Evolutionary conservation across 2,888 invertebrate species (phyloP).

Genomic region (Eumerus sabulonum): DNA sequence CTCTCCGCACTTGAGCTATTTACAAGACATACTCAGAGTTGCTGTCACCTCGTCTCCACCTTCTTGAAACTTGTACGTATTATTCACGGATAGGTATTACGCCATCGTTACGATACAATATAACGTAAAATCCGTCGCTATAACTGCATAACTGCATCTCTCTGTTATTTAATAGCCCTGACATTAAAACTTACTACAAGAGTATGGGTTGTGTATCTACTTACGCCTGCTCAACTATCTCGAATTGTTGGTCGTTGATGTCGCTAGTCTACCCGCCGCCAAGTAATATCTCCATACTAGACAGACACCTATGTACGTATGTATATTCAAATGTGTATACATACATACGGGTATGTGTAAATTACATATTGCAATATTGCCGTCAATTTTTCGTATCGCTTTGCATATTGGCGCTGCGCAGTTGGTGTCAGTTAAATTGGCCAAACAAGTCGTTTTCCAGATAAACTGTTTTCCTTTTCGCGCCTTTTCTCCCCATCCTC

Average conservation of each 20-base stretch:
- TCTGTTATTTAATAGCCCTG: slow-evolving; percentile 65
- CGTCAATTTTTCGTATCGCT: slow-evolving; percentile 65
- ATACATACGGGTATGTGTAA: slow-evolving; percentile 61
- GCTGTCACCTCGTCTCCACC: slow-evolving; percentile 13
- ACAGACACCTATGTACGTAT: slow-evolving; percentile 2
- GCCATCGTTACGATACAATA: slow-evolving; percentile 25
- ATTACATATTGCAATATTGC: slow-evolving; percentile 64
- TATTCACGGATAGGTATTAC: slow-evolving; percentile 23
- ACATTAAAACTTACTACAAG: slow-evolving; percentile 49
- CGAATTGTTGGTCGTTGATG: background rate
- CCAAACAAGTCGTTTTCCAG: slow-evolving; percentile 66
- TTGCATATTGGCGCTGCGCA: slow-evolving; percentile 60
- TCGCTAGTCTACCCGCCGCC: background rate
- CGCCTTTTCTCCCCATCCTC: too few relatives aligned
- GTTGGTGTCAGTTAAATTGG: slow-evolving; percentile 66
- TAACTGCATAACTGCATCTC: slow-evolving; percentile 13
- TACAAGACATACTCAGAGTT: slow-evolving; percentile 30
- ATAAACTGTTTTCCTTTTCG: slow-evolving; percentile 31
- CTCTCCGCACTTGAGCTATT: slow-evolving; percentile 8
- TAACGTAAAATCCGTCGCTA: slow-evolving; percentile 36
- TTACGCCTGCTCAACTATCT: slow-evolving; percentile 31
- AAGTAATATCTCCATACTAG: slow-evolving; percentile 1
- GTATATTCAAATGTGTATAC: slow-evolving; percentile 19
- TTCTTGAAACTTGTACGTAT: slow-evolving; percentile 6
- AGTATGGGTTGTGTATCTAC: slow-evolving; percentile 3